A percentile compares a stretch with the other conserved stretches of the same genome.
phyloP scores from a whole-genome alignment of 2,797 vertebrate species.

The Capromys pilorides region DNA sequence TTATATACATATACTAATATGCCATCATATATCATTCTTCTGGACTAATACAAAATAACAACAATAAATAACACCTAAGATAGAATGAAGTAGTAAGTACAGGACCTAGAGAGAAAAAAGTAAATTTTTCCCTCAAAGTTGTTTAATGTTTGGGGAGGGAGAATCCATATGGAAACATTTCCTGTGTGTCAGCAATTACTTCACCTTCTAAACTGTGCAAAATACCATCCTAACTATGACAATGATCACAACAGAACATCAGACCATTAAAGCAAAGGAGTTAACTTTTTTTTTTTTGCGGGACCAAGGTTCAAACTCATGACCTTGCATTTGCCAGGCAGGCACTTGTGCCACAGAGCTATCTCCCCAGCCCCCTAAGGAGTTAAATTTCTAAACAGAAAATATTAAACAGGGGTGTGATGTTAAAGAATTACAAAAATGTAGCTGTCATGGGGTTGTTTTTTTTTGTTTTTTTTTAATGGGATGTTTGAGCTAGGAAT shows the following conservation, averaged over 20 bases:
- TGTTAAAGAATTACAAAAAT: conserved; percentile 3
- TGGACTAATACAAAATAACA: not conserved
- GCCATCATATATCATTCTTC: not conserved
- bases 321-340: too few relatives aligned
- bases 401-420: not conserved
- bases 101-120: not conserved
- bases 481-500: not conserved
- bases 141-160: not conserved
- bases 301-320: too few relatives aligned
- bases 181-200: not conserved
- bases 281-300: too few relatives aligned
- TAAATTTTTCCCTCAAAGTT: conserved; percentile 17
- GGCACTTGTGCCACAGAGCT: too few relatives aligned
- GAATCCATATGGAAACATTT: not conserved
- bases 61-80: not conserved
- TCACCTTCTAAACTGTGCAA: not conserved
- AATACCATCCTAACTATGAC: not conserved
- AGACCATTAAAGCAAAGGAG: conserved; percentile 21
- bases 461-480: not conserved
- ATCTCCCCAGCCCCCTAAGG: too few relatives aligned
- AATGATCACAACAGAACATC: not conserved
- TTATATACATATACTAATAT: not conserved
- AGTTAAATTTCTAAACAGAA: not conserved
- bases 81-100: not conserved
- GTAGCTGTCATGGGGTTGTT: not conserved